Evolutionary conservation across 2,113 vertebrate genomes (phyloP).

Genomic region (Chiloscyllium plagiosum): DNA sequence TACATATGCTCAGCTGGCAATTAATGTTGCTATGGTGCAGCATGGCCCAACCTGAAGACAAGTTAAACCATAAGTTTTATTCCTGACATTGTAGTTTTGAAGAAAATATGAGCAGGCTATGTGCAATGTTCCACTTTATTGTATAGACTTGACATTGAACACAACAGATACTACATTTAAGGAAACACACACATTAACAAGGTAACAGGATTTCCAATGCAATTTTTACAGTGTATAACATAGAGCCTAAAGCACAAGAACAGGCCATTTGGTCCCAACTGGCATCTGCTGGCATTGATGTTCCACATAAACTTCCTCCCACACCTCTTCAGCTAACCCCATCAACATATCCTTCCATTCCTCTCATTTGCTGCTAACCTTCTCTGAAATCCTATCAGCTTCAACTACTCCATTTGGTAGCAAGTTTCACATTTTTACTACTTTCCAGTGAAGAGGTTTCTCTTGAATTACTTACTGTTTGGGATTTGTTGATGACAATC

Average conservation of each 20-base stretch:
- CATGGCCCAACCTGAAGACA: not conserved
- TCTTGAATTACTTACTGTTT: not conserved
- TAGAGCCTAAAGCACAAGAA: not conserved
- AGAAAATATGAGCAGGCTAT: not conserved
- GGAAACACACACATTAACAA: not conserved
- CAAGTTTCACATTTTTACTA: not conserved
- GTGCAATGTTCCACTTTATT: slow-evolving; percentile 5
- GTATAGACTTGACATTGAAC: not conserved
- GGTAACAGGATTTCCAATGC: not conserved
- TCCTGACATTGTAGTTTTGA: not conserved
- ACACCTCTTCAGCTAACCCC: not conserved
- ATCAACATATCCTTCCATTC: not conserved
- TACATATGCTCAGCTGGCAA: not conserved
- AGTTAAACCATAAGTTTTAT: not conserved
- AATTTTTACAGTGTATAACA: not conserved
- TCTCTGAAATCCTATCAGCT: not conserved
- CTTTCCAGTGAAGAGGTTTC: not conserved
- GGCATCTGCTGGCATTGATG: not conserved
- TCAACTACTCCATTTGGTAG: not conserved
- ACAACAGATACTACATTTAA: not conserved
- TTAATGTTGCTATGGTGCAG: not conserved
- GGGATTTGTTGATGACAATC: not conserved
- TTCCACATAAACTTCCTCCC: not conserved
- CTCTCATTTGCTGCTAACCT: not conserved
- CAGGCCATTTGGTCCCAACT: not conserved